A percentile compares a stretch with the other conserved stretches of the same genome.
Conservation (phyloP, 2,113 vertebrate genomes). For the Tonatia bakeri region DNA sequence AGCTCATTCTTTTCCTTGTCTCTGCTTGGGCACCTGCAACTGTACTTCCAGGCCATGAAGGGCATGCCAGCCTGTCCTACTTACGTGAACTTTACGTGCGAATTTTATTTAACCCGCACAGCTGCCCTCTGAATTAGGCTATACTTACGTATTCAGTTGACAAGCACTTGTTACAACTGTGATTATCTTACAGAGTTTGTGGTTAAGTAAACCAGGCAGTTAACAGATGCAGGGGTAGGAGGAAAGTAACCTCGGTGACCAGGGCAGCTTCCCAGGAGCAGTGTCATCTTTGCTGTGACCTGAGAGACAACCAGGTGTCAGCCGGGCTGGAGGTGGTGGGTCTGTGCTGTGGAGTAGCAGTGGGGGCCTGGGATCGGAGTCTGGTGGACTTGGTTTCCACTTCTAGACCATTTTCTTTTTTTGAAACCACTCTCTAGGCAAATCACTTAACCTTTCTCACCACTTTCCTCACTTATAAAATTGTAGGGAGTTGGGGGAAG, state of each 20-base stretch:
- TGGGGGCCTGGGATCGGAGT: not conserved
- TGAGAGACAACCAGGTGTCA: not conserved
- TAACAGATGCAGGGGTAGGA: not conserved
- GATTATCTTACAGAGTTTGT: not conserved
- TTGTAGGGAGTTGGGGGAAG: not conserved
- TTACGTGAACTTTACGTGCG: not conserved
- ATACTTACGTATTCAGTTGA: not conserved
- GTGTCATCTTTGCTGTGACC: not conserved
- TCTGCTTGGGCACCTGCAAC: fast-evolving
- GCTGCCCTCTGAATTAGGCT: not conserved
- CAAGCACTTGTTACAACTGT: not conserved
- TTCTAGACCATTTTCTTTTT: not conserved
- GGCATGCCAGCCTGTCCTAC: not conserved
- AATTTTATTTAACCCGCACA: not conserved
- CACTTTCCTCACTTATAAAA: not conserved
- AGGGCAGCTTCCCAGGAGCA: not conserved
- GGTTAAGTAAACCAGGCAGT: not conserved
- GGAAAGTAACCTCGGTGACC: not conserved
- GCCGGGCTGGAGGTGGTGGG: not conserved
- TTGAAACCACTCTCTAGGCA: not conserved
- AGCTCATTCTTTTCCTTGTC: not conserved
- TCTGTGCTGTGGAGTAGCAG: not conserved
- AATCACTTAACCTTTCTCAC: not conserved
- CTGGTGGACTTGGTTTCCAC: not conserved
- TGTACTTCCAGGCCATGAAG: not conserved